Evolutionary conservation across 2,113 vertebrate genomes (phyloP), one percentile per base, ranked within the genome.

Genomic region (Calonectris borealis): DNA sequence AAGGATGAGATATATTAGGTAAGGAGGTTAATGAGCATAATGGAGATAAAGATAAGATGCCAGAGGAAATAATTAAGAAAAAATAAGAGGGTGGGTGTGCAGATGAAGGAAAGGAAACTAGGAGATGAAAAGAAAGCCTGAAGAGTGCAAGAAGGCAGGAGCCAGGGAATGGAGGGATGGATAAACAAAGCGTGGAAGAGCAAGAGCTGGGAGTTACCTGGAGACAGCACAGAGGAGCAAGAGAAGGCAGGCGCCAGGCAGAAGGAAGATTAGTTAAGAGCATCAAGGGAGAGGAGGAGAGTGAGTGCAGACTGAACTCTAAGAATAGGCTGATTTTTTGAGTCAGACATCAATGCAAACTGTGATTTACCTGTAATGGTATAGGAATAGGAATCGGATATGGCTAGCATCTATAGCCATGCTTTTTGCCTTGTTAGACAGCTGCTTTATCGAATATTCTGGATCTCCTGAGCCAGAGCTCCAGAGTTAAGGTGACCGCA

Each of bases 401-500:
- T 49, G 69, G 48, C 70, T 92, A 79, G 31, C 38, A 80, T 52
- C 81, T 91, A 48, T 61, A 84, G 52, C 40, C 75, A 83, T 51
- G 12, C 32, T 52, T 86, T 34, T 85, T 61, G 77, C 58, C 77
- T 26, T 80, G 52, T 73, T 65, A 72, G 51, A 77, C 64, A 94
- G 62, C 84, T 80, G 5, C 55, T 77, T 85, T 89, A 75, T 89
- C 26, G 0, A 51, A 14, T 60, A 46, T 65, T 87, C 62, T 73
- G n/a, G 46, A 93, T 89, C 84, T 95, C 52, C 29, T 24, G 58
- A 88, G 73, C 62, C 78, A 69, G 91, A 88, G 64, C 78, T 82
- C 38, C 57, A 64, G 83, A 91, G 83, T 86, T 90, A 91, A 82
- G 91, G 93, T 95, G 91, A 91, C 94, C 38, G 6, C 6, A 11